Evolutionary conservation across 2,113 vertebrate species (phyloP).

Genomic region (Sinocyclocheilus maitianheensis): DNA sequence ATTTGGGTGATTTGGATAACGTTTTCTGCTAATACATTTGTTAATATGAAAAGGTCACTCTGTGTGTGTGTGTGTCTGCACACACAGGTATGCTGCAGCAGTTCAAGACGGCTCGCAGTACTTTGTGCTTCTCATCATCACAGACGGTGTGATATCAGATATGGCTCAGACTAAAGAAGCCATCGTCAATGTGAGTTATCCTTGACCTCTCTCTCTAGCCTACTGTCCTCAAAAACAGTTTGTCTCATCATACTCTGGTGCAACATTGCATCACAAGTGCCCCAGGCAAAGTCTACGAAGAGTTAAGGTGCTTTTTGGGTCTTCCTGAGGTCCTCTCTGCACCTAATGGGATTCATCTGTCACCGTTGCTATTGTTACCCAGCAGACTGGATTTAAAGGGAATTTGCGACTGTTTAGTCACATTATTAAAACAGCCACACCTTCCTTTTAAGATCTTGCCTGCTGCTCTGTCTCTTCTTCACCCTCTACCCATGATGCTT

Average conservation of each 20-base stretch:
- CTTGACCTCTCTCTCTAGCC: background rate
- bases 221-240: background rate
- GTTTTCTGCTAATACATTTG: background rate
- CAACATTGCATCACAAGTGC: background rate
- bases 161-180: slow-evolving; percentile 98
- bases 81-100: slow-evolving; percentile 78
- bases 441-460: slow-evolving; percentile 89
- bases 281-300: slow-evolving; percentile 19
- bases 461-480: slow-evolving; percentile 77
- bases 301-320: slow-evolving; percentile 1
- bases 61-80: slow-evolving; percentile 12
- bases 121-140: slow-evolving; percentile 94
- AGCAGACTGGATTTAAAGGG: slow-evolving; percentile 87
- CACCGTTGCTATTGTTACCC: slow-evolving; percentile 60
- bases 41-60: background rate
- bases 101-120: slow-evolving; percentile 93
- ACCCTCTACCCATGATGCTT: slow-evolving; percentile 1
- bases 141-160: slow-evolving; percentile 95
- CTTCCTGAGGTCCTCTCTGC: slow-evolving; percentile 6
- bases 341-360: slow-evolving; percentile 22
- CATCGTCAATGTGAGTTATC: slow-evolving; percentile 88
- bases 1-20: slow-evolving; percentile 5
- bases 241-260: background rate
- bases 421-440: slow-evolving; percentile 83
- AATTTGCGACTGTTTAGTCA: slow-evolving; percentile 86